phyloP scores from a whole-genome alignment of 1,140 invertebrate genomes.

The Caenorhabditis inopinata region DNA sequence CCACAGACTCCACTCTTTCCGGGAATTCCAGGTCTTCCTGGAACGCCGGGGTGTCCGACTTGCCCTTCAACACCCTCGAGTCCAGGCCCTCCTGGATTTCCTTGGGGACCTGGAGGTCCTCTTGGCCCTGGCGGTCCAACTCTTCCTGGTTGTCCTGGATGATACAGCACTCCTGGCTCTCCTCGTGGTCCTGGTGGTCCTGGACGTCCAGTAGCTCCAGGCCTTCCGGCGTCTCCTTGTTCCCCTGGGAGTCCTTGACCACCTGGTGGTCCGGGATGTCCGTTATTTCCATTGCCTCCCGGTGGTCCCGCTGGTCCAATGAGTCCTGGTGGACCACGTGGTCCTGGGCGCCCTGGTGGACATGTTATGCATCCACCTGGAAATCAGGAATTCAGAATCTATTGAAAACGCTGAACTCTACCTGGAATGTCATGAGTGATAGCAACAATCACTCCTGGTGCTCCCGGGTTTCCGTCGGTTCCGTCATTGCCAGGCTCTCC shows the following conservation, averaged over 20 bases:
- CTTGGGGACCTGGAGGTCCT: constrained; percentile 10
- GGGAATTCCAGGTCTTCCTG: constrained; percentile 26
- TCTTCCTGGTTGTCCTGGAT: constrained; percentile 20
- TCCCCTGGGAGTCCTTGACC: constrained; percentile 6
- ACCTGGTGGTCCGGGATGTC: constrained; percentile 19
- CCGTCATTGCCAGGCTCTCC: constrained; percentile 37
- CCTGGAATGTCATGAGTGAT: constrained; percentile 37
- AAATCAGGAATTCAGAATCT: too few species aligned
- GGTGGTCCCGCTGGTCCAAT: constrained; percentile 23
- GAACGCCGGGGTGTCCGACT: constrained; percentile 11
- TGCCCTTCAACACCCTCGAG: neutral
- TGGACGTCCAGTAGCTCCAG: neutral
- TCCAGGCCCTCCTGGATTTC: constrained; percentile 16
- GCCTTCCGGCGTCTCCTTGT: neutral
- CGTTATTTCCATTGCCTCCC: constrained; percentile 6
- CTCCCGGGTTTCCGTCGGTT: constrained; percentile 36
- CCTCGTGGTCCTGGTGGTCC: constrained; percentile 25
- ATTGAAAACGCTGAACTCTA: too few species aligned
- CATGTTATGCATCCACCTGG: constrained; percentile 35
- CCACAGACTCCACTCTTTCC: constrained; percentile 11
- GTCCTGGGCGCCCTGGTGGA: constrained; percentile 36
- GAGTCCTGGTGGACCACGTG: constrained; percentile 32
- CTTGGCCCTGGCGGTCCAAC: constrained; percentile 10
- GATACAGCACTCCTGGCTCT: neutral
- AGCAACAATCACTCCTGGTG: constrained; percentile 36